Percentiles rank a stretch among this genome's conserved stretches.
Conservation (phyloP, 2,797 vertebrate genomes). For the Macroramphosus scolopax region DNA sequence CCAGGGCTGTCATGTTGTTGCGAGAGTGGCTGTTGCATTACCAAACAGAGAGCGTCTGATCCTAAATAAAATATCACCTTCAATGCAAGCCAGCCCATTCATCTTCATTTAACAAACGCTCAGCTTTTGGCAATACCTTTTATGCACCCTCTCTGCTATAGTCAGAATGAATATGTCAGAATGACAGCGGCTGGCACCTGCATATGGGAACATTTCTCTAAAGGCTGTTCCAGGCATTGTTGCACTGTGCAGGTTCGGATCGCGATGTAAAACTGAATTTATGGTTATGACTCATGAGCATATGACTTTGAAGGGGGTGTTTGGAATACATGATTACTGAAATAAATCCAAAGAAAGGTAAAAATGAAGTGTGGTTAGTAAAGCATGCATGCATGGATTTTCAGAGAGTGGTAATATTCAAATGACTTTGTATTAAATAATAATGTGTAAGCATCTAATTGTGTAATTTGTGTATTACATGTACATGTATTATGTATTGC, state of each 20-base stretch:
- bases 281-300: conserved; percentile 31
- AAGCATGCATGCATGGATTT: background rate
- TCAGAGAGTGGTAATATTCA: conserved; percentile 1
- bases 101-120: conserved; percentile 79
- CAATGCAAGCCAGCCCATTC: conserved; percentile 73
- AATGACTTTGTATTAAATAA: too few relatives aligned
- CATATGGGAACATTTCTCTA: conserved; percentile 30
- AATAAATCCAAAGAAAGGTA: conserved; percentile 29
- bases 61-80: conserved; percentile 84
- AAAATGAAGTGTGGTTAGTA: too few relatives aligned
- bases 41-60: conserved; percentile 77
- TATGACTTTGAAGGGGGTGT: background rate
- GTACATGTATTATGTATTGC: conserved; percentile 4
- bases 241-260: too few relatives aligned
- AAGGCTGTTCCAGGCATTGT: too few relatives aligned
- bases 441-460: too few relatives aligned
- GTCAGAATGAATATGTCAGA: conserved; percentile 63
- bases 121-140: conserved; percentile 70
- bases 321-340: too few relatives aligned
- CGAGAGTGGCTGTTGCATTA: conserved; percentile 73
- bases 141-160: conserved; percentile 45
- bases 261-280: conserved; percentile 35
- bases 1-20: conserved; percentile 78
- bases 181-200: conserved; percentile 56
- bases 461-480: too few relatives aligned